These are phyloP conservation scores for Drosophila vallismaia DNA, from an alignment of 2,888 invertebrate genomes.

Conservation along the genomic window DNA sequence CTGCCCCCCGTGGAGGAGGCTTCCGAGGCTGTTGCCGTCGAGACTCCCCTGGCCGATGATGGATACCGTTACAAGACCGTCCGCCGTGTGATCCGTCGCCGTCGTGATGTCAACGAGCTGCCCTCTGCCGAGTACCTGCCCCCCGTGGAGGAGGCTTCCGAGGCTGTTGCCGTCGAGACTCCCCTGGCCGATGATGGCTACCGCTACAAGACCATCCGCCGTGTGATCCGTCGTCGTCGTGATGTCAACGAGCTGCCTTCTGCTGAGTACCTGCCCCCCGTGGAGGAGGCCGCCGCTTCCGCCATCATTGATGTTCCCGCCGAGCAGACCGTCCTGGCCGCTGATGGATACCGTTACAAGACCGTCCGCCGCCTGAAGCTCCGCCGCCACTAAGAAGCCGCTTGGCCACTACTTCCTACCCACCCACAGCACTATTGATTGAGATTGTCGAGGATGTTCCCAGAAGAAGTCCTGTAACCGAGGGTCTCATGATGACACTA, in stretches of 20 bases:
- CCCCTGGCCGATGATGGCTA: slow-evolving; percentile 70
- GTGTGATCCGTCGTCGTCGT: slow-evolving; percentile 60
- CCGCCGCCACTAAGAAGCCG: slow-evolving; percentile 64
- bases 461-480: slow-evolving; percentile 32
- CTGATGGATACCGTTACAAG: slow-evolving; percentile 78
- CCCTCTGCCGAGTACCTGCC: slow-evolving; percentile 61
- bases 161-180: slow-evolving; percentile 39
- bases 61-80: slow-evolving; percentile 64
- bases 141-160: slow-evolving; percentile 45
- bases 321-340: slow-evolving; percentile 57
- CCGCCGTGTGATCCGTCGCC: slow-evolving; percentile 51
- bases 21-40: slow-evolving; percentile 25
- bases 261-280: slow-evolving; percentile 67
- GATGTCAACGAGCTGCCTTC: slow-evolving; percentile 66
- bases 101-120: slow-evolving; percentile 69
- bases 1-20: slow-evolving; percentile 52
- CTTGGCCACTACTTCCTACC: slow-evolving; percentile 22
- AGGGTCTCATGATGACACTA: slow-evolving; percentile 55
- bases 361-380: slow-evolving; percentile 71
- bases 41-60: slow-evolving; percentile 50
- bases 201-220: slow-evolving; percentile 70
- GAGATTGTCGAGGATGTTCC: slow-evolving; percentile 45
- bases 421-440: slow-evolving; percentile 32
- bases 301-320: slow-evolving; percentile 62
- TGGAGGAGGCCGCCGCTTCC: slow-evolving; percentile 45